phyloP scores from a whole-genome alignment of 2,888 invertebrate species.

The Tubiluchus corallicola region DNA sequence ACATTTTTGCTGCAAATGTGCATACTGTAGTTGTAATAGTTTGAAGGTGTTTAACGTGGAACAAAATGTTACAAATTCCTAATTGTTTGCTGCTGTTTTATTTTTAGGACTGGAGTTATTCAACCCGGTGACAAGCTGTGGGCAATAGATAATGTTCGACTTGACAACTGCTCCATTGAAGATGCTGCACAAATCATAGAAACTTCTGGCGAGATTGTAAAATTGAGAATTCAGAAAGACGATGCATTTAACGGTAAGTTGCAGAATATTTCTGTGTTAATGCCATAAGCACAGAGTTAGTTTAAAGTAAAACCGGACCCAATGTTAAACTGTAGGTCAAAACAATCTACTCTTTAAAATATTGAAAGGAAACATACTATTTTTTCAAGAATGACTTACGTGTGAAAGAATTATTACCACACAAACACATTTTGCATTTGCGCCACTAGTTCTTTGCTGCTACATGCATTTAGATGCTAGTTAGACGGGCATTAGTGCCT shows the following conservation, averaged over 20 bases:
- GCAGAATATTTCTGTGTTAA: conserved; percentile 8
- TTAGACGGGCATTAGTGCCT: too few species aligned
- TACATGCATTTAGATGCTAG: too few species aligned
- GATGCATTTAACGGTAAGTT: conserved; percentile 24
- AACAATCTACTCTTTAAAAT: too few species aligned
- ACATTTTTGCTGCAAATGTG: background rate
- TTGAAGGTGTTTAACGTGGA: background rate
- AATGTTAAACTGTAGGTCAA: too few species aligned
- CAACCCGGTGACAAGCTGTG: conserved; percentile 66
- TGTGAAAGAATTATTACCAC: too few species aligned
- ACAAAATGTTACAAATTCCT: background rate
- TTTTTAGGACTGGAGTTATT: conserved; percentile 44
- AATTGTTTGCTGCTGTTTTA: conserved; percentile 7
- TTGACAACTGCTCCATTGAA: conserved; percentile 49
- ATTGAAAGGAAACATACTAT: too few species aligned
- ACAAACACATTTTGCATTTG: too few species aligned
- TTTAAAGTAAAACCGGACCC: too few species aligned
- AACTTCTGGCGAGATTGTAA: conserved; percentile 33
- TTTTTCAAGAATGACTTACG: too few species aligned
- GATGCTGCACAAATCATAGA: conserved; percentile 31
- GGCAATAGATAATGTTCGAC: conserved; percentile 63
- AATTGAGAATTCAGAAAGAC: conserved; percentile 33
- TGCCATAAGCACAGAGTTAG: conserved; percentile 12
- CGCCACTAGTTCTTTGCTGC: too few species aligned
- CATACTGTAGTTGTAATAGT: background rate